Conservation (phyloP, 2,113 vertebrate species). For the Parotia lawesii region DNA sequence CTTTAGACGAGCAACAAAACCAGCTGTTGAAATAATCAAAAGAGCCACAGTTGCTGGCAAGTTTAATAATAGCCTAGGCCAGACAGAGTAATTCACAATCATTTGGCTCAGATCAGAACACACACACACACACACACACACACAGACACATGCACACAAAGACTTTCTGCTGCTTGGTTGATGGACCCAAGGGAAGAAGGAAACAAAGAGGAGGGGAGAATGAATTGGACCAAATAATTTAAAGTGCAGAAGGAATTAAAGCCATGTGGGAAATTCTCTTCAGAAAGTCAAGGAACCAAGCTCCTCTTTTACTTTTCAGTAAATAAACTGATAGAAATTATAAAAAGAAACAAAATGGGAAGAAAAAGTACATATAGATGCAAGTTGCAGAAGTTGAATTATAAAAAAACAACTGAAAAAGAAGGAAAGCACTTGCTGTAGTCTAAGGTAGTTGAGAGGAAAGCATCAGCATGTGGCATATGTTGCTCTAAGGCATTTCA, state of each 20-base stretch:
- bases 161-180: background rate
- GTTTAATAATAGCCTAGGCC: slow-evolving; percentile 39
- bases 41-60: slow-evolving; percentile 1
- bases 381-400: background rate
- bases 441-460: background rate
- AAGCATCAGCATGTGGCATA: background rate
- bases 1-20: slow-evolving; percentile 7
- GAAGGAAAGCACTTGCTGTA: background rate
- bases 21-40: slow-evolving; percentile 50
- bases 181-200: background rate
- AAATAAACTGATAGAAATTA: background rate
- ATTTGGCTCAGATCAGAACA: slow-evolving; percentile 23
- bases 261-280: background rate
- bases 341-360: background rate
- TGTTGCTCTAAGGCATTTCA: background rate
- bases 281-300: background rate
- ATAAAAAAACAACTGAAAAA: background rate
- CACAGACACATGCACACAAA: background rate
- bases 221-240: background rate
- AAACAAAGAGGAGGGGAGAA: background rate
- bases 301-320: background rate
- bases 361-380: background rate
- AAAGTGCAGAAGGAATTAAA: background rate
- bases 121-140: background rate
- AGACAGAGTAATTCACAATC: background rate